Conservation (phyloP, 2,113 vertebrate species). For the Halichoeres trimaculatus region DNA sequence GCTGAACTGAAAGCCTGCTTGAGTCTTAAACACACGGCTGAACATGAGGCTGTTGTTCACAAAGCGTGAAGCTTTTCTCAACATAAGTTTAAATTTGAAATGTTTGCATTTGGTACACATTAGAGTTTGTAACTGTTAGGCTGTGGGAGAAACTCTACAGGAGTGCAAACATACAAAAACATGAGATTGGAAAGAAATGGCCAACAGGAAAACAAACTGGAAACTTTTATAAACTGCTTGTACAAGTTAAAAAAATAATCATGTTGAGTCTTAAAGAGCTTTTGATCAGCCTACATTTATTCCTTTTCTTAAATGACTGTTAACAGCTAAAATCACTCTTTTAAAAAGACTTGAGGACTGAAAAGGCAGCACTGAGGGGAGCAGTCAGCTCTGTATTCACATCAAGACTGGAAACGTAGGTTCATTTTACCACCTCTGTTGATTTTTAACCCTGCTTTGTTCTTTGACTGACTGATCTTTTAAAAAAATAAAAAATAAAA, state of each 20-base stretch:
- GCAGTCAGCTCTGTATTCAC: neutral
- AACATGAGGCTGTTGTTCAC: neutral
- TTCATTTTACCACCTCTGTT: neutral
- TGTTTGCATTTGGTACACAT: neutral
- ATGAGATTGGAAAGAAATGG: too few species aligned
- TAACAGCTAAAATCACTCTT: neutral
- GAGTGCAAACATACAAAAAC: neutral
- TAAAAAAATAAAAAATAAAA: too few species aligned
- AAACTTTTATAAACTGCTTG: neutral
- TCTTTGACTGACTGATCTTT: neutral
- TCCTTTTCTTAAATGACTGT: neutral
- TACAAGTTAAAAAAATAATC: neutral
- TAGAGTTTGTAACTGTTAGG: neutral
- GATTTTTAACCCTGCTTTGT: neutral
- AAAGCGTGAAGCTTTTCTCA: neutral
- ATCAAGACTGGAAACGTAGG: neutral
- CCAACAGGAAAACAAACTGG: neutral
- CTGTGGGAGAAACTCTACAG: neutral
- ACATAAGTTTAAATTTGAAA: conserved; percentile 11
- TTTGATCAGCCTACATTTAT: too few species aligned
- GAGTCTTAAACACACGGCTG: neutral
- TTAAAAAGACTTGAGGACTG: neutral
- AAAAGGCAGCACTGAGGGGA: conserved; percentile 1
- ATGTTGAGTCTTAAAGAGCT: neutral
- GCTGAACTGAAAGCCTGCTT: neutral